A percentile compares a stretch with the other conserved stretches of the same genome.
Conservation (phyloP, 2,113 vertebrate genomes). For the Poecile atricapillus region DNA sequence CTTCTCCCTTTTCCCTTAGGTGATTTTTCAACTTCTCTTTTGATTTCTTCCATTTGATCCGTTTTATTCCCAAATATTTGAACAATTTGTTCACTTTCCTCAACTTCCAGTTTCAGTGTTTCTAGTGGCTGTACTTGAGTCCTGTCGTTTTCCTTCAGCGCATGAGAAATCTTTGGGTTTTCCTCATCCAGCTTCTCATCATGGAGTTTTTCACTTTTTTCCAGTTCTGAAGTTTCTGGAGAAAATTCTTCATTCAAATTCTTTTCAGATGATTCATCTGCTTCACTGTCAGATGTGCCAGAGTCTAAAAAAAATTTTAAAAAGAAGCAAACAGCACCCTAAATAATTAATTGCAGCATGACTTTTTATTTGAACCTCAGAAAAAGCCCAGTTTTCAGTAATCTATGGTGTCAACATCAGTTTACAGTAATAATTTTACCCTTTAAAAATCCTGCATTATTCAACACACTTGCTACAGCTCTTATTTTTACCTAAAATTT, state of each 20-base stretch:
- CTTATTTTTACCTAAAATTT: not conserved
- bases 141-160: constrained; percentile 70
- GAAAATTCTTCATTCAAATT: constrained; percentile 77
- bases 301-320: constrained; percentile 65
- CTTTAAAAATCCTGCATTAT: not conserved
- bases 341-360: not conserved
- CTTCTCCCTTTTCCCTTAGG: constrained; percentile 84
- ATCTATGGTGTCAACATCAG: not conserved
- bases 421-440: not conserved
- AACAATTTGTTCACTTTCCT: constrained; percentile 73
- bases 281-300: constrained; percentile 80
- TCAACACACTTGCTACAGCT: not conserved
- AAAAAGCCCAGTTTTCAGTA: rapidly evolving
- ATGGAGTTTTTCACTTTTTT: constrained; percentile 64
- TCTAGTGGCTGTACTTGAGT: constrained; percentile 70
- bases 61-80: constrained; percentile 73
- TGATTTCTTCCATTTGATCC: constrained; percentile 69
- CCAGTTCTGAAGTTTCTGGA: constrained; percentile 67
- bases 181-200: constrained; percentile 70
- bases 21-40: constrained; percentile 78
- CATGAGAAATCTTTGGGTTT: constrained; percentile 72
- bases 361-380: not conserved
- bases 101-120: constrained; percentile 70
- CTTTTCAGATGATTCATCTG: constrained; percentile 77
- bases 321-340: not conserved